A percentile compares a stretch with the other conserved stretches of the same genome.
Evolutionary conservation across 1,140 invertebrate species (phyloP).

Genomic region (Euura saliciscinereae): DNA sequence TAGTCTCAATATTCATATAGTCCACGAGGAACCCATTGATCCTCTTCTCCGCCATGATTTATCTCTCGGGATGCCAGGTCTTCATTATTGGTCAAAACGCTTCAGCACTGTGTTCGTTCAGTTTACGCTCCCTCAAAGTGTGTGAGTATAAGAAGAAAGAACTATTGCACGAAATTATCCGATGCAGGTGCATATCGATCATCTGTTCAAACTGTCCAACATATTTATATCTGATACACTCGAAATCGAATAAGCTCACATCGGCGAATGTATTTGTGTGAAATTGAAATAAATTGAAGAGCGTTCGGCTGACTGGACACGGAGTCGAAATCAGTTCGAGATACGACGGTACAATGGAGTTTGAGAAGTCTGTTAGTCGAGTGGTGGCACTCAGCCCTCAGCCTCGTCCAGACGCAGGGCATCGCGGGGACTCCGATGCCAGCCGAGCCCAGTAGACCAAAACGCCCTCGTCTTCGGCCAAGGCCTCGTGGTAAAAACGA

Average conservation of each 20-base stretch:
- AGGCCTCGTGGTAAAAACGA: constrained; percentile 31
- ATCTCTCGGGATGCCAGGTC: not conserved
- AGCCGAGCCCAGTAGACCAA: constrained; percentile 41
- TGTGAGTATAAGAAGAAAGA: too few species aligned
- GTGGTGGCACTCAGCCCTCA: not conserved
- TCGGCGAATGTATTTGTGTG: too few species aligned
- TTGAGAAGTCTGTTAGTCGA: not conserved
- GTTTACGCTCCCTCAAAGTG: too few species aligned
- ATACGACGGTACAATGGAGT: not conserved
- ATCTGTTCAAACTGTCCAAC: too few species aligned
- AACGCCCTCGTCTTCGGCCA: constrained; percentile 28
- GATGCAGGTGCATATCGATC: too few species aligned
- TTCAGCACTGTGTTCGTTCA: not conserved
- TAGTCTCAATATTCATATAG: not conserved
- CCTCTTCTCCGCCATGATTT: not conserved
- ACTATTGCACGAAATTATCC: too few species aligned
- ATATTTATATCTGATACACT: too few species aligned
- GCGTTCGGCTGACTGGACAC: not conserved
- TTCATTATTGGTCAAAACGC: not conserved
- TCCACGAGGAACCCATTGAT: not conserved
- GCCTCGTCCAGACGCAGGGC: constrained; percentile 9
- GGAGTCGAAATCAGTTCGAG: not conserved
- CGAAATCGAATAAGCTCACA: too few species aligned
- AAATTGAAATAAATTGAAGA: too few species aligned
- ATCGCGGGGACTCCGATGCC: constrained; percentile 22